Conservation (phyloP, 2,888 invertebrate genomes). For the Bellardia bayeri region DNA sequence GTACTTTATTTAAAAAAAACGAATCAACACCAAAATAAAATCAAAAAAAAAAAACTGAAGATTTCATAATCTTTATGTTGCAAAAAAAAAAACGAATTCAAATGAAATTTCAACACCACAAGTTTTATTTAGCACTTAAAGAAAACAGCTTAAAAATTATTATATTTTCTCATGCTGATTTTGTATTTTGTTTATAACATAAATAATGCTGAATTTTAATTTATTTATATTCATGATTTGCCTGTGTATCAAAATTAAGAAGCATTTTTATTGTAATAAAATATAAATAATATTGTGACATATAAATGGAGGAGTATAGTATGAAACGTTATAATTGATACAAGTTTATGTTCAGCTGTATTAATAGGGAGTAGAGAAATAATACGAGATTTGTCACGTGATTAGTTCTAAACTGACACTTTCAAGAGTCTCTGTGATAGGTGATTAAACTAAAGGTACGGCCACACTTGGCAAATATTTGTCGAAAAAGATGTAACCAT, state of each 20-base stretch:
- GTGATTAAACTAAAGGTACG: too few relatives aligned
- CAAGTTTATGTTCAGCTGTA: background rate
- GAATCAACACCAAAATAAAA: background rate
- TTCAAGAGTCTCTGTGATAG: too few relatives aligned
- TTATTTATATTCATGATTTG: constrained; percentile 44
- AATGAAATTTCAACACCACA: constrained; percentile 57
- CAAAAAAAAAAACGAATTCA: constrained; percentile 49
- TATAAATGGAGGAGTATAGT: constrained; percentile 16
- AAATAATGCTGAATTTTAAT: constrained; percentile 46
- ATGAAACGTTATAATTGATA: constrained; percentile 2
- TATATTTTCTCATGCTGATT: constrained; percentile 62
- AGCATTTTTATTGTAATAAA: constrained; percentile 54
- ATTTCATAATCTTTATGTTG: constrained; percentile 33
- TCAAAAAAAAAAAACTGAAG: background rate
- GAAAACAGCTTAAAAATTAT: constrained; percentile 29
- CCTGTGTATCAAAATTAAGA: constrained; percentile 54
- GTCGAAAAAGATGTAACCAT: too few relatives aligned
- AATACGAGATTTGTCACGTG: too few relatives aligned
- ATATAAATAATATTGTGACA: constrained; percentile 52
- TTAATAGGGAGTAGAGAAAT: too few relatives aligned
- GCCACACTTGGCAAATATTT: too few relatives aligned
- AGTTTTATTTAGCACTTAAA: constrained; percentile 16
- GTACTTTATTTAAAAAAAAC: background rate
- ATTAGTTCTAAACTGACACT: too few relatives aligned
- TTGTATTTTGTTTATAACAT: constrained; percentile 56